phyloP scores from a whole-genome alignment of 2,797 vertebrate species.

The Rachycentron canadum region DNA sequence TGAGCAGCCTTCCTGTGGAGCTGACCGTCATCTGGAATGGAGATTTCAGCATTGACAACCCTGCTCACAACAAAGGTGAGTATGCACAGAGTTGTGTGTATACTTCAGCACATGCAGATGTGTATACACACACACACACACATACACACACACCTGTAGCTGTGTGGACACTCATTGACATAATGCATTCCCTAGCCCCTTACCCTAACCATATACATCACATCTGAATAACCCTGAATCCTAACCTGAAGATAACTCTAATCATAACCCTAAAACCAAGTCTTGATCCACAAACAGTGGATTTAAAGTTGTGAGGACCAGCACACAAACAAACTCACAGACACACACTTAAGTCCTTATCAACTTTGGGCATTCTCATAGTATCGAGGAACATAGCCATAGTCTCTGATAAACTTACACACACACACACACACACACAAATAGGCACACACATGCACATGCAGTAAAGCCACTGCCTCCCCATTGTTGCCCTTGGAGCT shows the following conservation, averaged over 20 bases:
- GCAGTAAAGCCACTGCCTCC: slow-evolving; percentile 62
- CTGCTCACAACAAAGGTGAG: slow-evolving; percentile 96
- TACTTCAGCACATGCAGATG: not conserved
- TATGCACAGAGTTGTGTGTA: not conserved
- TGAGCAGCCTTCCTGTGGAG: slow-evolving; percentile 96
- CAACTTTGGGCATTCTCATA: slow-evolving; percentile 7
- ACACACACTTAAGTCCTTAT: slow-evolving; percentile 1
- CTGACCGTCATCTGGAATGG: slow-evolving; percentile 98
- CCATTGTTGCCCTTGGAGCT: slow-evolving; percentile 86
- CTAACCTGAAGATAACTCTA: too few relatives aligned
- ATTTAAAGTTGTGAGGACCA: too few relatives aligned
- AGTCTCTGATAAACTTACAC: slow-evolving; percentile 49
- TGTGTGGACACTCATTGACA: too few relatives aligned
- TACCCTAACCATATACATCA: too few relatives aligned
- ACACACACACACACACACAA: slow-evolving; percentile 30
- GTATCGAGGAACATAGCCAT: slow-evolving; percentile 12
- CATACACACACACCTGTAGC: not conserved
- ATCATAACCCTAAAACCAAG: too few relatives aligned
- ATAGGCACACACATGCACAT: slow-evolving; percentile 29
- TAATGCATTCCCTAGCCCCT: too few relatives aligned
- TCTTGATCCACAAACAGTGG: too few relatives aligned
- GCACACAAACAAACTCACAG: not conserved
- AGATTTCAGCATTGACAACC: slow-evolving; percentile 99
- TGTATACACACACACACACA: not conserved
- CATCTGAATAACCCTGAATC: too few relatives aligned